Evolutionary conservation across 2,888 invertebrate genomes (phyloP), one percentile per base, ranked within the genome.

Genomic region (Onchidella celtica): DNA sequence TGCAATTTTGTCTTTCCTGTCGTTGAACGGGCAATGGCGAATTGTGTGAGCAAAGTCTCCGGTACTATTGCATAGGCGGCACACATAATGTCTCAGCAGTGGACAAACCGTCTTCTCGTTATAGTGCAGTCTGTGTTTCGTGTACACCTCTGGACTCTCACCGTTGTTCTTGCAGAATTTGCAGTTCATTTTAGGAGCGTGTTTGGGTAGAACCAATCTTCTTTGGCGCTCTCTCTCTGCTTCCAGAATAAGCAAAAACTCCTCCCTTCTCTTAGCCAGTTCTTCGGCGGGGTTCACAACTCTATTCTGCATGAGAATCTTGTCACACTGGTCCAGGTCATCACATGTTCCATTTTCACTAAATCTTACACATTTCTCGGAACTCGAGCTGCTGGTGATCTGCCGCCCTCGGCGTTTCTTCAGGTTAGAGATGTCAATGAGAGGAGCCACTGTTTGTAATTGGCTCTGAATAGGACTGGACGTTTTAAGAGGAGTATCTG

Each of bases 101-200:
- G 97, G 97, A 91, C 97, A 97, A 21, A 93, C 85, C 27, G 96
- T 95, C 73, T 95, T 94, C 1, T 96, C 96, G 61, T 93, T 93
- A 90, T 95, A 95, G 89, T 96, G 96, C 79, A 97, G 94, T 68
- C 94, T 89, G 93, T 97, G 96, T 83, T 95, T 93, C 72, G 95
- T 94, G 91, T 95, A 96, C 89, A 95, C 95, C 82, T 94, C 93
- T 84, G 94, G 94, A 66, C 95, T 94, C 92, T 96, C 96, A 79
- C 96, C 96, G 91, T 97, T 97, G 92, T 96, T 96, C 93, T 95
- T 95, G 93, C 97, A 97, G 93, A 97, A 96, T 0, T 95, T 95
- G 89, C 96, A 96, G 70, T 27, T 79, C 83, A 74, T 81, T 38
- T 76, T 81, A 9, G 81, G 81, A 2, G 81, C 59, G 17, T 70